These are phyloP conservation scores for Nephrocerus scutellatus DNA, from an alignment of 2,888 invertebrate genomes.

Conservation along the genomic window DNA sequence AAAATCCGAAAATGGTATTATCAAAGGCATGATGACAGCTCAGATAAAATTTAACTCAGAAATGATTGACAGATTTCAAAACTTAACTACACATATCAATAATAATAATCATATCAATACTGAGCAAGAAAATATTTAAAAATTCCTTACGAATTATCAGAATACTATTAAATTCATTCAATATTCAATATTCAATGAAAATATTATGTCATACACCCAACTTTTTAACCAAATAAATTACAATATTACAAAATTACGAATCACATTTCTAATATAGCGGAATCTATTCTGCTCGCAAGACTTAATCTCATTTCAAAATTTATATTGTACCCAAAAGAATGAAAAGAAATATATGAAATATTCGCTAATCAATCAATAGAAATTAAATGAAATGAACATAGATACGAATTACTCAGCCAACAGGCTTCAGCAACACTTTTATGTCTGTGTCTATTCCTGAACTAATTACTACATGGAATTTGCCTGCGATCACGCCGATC, in stretches of 20 bases:
- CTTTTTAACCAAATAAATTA: constrained; percentile 4
- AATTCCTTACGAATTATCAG: too few relatives aligned
- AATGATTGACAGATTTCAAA: constrained; percentile 5
- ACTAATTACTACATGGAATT: too few relatives aligned
- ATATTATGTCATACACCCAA: constrained; percentile 2
- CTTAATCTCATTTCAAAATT: constrained; percentile 15
- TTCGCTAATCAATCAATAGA: constrained; percentile 8
- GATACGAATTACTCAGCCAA: constrained; percentile 14
- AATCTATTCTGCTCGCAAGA: constrained; percentile 10
- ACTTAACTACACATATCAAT: too few relatives aligned
- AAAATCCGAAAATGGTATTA: not conserved
- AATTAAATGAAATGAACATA: constrained; percentile 14
- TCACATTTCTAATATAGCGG: constrained; percentile 10
- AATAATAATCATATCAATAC: constrained; percentile 5
- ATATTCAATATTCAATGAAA: constrained; percentile 1
- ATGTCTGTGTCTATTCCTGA: too few relatives aligned
- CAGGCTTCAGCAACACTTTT: too few relatives aligned
- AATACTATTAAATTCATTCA: constrained; percentile 2
- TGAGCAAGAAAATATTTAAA: constrained; percentile 3
- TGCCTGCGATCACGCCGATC: too few relatives aligned
- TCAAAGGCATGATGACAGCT: not conserved
- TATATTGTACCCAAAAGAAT: constrained; percentile 10
- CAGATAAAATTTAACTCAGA: constrained; percentile 4
- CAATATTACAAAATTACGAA: constrained; percentile 2
- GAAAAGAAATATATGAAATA: constrained; percentile 1